These are phyloP conservation scores for Lasioglossum baleicum DNA, from an alignment of 1,140 invertebrate species.

Conservation along the genomic window DNA sequence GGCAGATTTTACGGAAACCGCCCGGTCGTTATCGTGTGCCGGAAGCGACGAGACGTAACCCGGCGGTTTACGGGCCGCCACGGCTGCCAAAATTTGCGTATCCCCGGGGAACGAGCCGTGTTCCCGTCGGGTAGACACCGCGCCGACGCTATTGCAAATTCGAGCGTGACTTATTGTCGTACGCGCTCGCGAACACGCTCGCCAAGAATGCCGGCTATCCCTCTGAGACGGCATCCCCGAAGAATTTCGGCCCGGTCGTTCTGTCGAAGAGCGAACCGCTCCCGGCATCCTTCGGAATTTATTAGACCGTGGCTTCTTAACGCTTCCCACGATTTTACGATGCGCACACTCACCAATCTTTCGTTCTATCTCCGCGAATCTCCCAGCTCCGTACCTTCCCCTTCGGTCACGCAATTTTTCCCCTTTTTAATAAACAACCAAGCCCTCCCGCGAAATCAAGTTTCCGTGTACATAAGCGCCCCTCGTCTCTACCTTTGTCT, in stretches of 20 bases:
- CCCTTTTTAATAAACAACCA: too few relatives aligned
- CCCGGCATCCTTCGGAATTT: not conserved
- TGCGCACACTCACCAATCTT: too few relatives aligned
- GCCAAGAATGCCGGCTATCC: not conserved
- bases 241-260: not conserved
- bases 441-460: too few relatives aligned
- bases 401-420: too few relatives aligned
- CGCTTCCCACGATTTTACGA: too few relatives aligned
- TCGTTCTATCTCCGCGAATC: too few relatives aligned
- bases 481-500: too few relatives aligned
- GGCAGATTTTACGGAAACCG: too few relatives aligned
- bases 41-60: not conserved
- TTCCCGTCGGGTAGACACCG: not conserved
- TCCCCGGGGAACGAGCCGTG: not conserved
- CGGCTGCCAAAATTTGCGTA: slow-evolving; percentile 3
- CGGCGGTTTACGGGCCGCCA: not conserved
- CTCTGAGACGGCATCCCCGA: not conserved
- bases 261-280: not conserved
- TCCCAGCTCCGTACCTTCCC: too few relatives aligned
- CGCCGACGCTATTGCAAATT: not conserved
- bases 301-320: slow-evolving; percentile 1
- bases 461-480: too few relatives aligned
- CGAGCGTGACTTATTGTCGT: slow-evolving; percentile 3
- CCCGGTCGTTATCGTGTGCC: not conserved
- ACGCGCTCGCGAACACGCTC: not conserved